Base-by-base conservation (phyloP, 2,113 vertebrate genomes). In the Malurus cyaneus region DNA sequence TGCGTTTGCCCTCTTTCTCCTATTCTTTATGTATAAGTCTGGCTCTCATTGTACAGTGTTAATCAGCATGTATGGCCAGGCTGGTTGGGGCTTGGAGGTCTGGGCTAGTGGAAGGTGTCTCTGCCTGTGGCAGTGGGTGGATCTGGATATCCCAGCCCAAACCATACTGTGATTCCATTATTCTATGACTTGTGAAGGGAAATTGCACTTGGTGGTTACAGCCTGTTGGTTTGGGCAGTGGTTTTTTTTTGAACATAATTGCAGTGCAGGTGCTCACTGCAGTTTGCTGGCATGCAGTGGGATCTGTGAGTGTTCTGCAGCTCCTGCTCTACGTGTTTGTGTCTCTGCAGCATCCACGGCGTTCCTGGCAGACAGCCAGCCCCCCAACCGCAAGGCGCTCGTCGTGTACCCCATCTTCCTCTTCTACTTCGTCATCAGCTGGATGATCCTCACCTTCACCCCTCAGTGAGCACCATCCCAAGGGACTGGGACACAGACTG, bases 341-440 rank as follows among this genome's bases (percentile, higher is more conserved):
- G 71, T 89, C 70, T 62, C 79, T 3, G 4, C 87, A 99, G 99
- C 99, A 34, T 99, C 99, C 54, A 99, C 99, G 17, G 99, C 99
- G 8, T 99, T 99, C 95, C 98, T 99, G 71, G 98, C 98, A 0
- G 99, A 99, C 97, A 99, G 99, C 91, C 99, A 99, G 88, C 99
- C 99, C 20, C 97, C 99, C 28, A 99, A 99, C 93, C 98, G 99
- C 88, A 99, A 98, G 92, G 99, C 98, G 0, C 98, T 99, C 5
- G 99, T 98, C 4, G 98, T 99, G 50, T 99, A 99, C 93, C 99
- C 99, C 18, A 98, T 99, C 89, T 99, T 99, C 97, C 98, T 99
- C 65, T 99, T 99, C 97, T 99, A 99, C 96, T 99, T 99, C 3
- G 98, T 99, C 56, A 99, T 99, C 92, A 98, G 99, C 65, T 99